Evolutionary conservation across 2,797 vertebrate species (phyloP).

Genomic region (Mycteria americana): DNA sequence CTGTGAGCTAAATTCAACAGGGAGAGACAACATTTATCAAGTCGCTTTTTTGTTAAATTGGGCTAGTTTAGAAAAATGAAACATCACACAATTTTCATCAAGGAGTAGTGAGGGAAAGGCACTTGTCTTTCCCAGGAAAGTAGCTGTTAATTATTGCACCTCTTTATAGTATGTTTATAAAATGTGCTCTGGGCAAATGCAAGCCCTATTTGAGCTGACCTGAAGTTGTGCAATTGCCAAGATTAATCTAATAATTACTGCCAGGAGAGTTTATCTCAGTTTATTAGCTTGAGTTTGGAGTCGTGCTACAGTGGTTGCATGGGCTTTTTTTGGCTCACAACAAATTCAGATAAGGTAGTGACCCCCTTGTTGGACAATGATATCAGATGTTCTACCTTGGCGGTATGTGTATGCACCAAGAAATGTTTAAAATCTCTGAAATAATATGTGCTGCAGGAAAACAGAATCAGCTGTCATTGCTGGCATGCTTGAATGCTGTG

Average conservation of each 20-base stretch:
- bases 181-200: not conserved
- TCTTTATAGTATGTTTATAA: not conserved
- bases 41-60: constrained; percentile 1
- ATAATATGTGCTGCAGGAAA: not conserved
- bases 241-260: not conserved
- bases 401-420: not conserved
- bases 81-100: not conserved
- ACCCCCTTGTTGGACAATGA: not conserved
- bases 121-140: not conserved
- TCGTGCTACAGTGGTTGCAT: not conserved
- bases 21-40: not conserved
- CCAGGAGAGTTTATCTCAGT: not conserved
- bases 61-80: not conserved
- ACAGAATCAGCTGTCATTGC: not conserved
- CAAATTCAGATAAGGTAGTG: not conserved
- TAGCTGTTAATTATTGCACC: not conserved
- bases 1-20: not conserved
- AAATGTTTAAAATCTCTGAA: not conserved
- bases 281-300: not conserved
- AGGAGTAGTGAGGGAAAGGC: not conserved
- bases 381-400: not conserved
- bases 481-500: not conserved
- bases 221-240: not conserved
- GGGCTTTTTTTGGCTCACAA: not conserved
- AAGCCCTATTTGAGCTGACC: not conserved